Conservation (phyloP, 2,888 invertebrate species). For the Apeira syringaria region DNA sequence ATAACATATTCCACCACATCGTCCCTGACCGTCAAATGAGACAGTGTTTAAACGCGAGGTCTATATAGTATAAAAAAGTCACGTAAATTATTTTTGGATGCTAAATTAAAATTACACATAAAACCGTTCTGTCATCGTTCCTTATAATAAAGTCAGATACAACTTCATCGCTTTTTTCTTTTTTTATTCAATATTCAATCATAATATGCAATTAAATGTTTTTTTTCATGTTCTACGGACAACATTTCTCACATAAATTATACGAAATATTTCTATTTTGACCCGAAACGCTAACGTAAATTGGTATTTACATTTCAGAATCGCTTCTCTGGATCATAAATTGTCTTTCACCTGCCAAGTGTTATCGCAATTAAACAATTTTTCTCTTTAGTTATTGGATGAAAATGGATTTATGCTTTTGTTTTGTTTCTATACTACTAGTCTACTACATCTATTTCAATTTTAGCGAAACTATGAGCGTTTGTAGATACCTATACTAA, state of each 20-base stretch:
- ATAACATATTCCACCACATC: too few relatives aligned
- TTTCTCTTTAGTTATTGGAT: slow-evolving; percentile 7
- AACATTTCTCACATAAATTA: slow-evolving; percentile 26
- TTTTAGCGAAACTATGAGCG: too few relatives aligned
- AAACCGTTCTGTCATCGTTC: slow-evolving; percentile 6
- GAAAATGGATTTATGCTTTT: not conserved
- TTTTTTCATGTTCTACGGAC: slow-evolving; percentile 20
- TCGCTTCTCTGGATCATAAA: slow-evolving; percentile 13
- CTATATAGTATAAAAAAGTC: too few relatives aligned
- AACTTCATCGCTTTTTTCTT: slow-evolving; percentile 34
- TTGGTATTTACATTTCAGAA: slow-evolving; percentile 12
- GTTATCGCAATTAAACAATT: slow-evolving; percentile 10
- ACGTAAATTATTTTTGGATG: not conserved
- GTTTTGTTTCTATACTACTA: not conserved
- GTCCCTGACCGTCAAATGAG: too few relatives aligned
- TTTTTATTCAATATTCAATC: slow-evolving; percentile 42
- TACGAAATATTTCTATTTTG: slow-evolving; percentile 20
- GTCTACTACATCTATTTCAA: too few relatives aligned
- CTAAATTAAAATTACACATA: not conserved
- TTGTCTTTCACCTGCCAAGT: slow-evolving; percentile 18
- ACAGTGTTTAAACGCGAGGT: too few relatives aligned
- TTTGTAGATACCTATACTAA: too few relatives aligned
- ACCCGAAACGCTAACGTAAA: slow-evolving; percentile 18
- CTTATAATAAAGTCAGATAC: slow-evolving; percentile 15
- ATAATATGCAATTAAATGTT: slow-evolving; percentile 20